Evolutionary conservation across 2,888 invertebrate species (phyloP).

Genomic region (Amorpha juglandis): DNA sequence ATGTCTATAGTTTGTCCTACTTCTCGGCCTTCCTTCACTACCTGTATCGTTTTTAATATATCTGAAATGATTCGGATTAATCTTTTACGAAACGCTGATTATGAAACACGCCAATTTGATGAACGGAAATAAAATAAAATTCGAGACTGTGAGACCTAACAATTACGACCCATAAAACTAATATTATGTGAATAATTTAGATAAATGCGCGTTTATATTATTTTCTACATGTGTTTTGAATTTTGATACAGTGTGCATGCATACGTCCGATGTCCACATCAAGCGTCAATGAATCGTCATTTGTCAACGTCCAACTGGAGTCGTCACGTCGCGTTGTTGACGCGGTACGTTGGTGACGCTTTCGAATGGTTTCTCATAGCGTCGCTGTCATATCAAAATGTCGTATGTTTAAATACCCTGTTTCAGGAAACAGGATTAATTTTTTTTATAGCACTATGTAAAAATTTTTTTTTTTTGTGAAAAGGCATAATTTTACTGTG

Average conservation of each 20-base stretch:
- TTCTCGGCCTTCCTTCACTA: neutral
- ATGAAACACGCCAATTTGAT: slow-evolving; percentile 4
- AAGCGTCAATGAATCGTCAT: no score
- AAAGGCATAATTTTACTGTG: no score
- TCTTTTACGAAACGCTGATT: slow-evolving; percentile 15
- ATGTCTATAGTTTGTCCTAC: neutral
- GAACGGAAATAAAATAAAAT: slow-evolving; percentile 20
- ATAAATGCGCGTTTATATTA: slow-evolving; percentile 19
- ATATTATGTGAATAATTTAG: slow-evolving; percentile 21
- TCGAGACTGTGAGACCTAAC: slow-evolving; percentile 15
- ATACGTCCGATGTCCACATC: no score
- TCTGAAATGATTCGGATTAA: neutral
- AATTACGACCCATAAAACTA: slow-evolving; percentile 27
- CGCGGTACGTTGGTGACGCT: no score
- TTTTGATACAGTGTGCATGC: neutral
- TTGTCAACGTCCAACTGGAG: no score
- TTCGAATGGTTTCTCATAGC: no score
- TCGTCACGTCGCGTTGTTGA: no score
- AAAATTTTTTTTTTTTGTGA: no score
- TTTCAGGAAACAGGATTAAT: no score
- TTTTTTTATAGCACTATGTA: no score
- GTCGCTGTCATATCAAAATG: no score
- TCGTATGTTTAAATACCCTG: no score
- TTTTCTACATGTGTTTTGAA: neutral
- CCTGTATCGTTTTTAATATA: neutral